phyloP scores from a whole-genome alignment of 2,797 vertebrate genomes.

The Carapus acus region DNA sequence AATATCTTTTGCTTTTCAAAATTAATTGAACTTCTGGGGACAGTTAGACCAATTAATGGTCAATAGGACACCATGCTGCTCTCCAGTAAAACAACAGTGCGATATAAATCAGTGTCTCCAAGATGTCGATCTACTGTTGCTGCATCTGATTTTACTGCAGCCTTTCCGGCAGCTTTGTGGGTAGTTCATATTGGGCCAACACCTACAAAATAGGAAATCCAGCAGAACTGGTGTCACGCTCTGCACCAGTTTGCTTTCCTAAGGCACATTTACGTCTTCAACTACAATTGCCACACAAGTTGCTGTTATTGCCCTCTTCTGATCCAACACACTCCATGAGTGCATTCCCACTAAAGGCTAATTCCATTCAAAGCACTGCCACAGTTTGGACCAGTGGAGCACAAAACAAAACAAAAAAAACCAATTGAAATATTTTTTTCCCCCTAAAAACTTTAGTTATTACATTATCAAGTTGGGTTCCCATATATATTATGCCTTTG shows the following conservation, averaged over 20 bases:
- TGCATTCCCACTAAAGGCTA: conserved; percentile 27
- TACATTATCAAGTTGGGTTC: background rate
- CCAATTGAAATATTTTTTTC: too few species aligned
- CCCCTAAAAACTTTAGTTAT: too few species aligned
- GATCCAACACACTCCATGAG: conserved; percentile 41
- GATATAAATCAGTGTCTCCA: conserved; percentile 36
- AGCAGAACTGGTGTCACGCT: conserved; percentile 31
- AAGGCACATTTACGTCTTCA: conserved; percentile 86
- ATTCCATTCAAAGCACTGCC: conserved; percentile 65
- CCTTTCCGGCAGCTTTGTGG: conserved; percentile 15
- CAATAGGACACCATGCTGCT: conserved; percentile 37
- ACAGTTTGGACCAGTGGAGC: conserved; percentile 13
- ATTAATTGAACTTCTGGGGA: conserved; percentile 49
- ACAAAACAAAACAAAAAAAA: background rate
- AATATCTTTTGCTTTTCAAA: conserved; percentile 28
- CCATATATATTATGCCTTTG: background rate
- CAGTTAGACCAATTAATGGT: conserved; percentile 51
- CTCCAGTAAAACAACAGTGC: conserved; percentile 52
- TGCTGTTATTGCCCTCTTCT: conserved; percentile 48
- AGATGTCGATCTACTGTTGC: conserved; percentile 10
- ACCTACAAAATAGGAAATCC: conserved; percentile 39
- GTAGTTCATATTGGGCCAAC: conserved; percentile 45
- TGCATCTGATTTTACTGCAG: conserved; percentile 27
- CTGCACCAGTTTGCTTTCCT: conserved; percentile 67
- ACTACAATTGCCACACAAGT: conserved; percentile 34